Base-by-base conservation (phyloP, 1,140 invertebrate species). In the Acromyrmex heyeri region DNA sequence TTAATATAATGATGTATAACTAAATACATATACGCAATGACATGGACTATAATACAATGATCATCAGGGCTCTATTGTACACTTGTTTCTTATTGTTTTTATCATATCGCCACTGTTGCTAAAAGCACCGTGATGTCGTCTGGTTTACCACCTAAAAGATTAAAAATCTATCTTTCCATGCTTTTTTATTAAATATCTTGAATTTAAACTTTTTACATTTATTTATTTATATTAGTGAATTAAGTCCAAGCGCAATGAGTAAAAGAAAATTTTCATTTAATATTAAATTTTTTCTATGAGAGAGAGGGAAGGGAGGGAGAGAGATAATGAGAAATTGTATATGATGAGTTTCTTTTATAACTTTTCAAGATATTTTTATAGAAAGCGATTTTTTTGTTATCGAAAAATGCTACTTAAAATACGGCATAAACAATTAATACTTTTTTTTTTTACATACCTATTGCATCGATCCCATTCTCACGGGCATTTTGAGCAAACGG, bases 51-150 rank as follows among this genome's bases (percentile, higher is more conserved):
- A 94, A 94, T 95, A 95, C 94, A 95, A 95, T 95, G 94, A 95
- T 93, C 81, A 77, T 81, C 55, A 91, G 90, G 91, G 88, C 53
- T 86, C 91, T 94, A 94, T 94, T 91, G 87, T 94, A 94, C 93
- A 95, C 86, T 87, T 89, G 91, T 91, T 85, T 75, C 27, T 73
- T 83, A 73, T 83, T 91, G 86, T 90, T 91, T 44, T 90, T 91
- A 92, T 94, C 96, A 97, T 95, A 97, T 96, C 90, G 97, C 97
- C 94, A 99, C 98, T 86, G 98, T 98, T 90, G 98, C 98, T 91
- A 99, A 96, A 91, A 99, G 96, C 92, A 99, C 98, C 93, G 99
- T 99, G 94, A 99, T 99, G 96, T 99, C 99, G 95, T 99, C 99
- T 69, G 98, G 98, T 96, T 99, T 99, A 85, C 99, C 98, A 94